Evolutionary conservation across 2,888 invertebrate species (phyloP).

Genomic region (Yponomeuta sedellus): DNA sequence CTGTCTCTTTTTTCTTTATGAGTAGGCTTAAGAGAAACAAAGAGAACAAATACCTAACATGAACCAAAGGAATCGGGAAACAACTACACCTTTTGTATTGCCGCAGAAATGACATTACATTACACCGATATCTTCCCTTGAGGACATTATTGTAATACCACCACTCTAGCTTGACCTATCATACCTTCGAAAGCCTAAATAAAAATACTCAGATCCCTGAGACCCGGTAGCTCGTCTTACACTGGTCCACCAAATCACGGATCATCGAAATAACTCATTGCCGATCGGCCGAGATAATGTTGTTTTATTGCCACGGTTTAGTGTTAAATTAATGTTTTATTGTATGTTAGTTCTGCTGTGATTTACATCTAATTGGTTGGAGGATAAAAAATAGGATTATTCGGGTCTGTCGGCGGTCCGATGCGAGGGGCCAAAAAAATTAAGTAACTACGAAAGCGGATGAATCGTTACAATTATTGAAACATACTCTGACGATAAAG

Average conservation of each 20-base stretch:
- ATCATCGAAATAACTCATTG: constrained; percentile 12
- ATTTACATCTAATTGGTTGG: constrained; percentile 30
- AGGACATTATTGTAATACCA: background rate
- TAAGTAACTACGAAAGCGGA: background rate
- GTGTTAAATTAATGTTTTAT: constrained; percentile 36
- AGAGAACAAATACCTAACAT: background rate
- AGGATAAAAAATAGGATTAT: background rate
- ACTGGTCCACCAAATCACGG: background rate
- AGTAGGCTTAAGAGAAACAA: background rate
- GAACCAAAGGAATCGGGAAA: background rate
- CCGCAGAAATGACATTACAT: background rate
- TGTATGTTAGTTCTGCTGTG: constrained; percentile 25
- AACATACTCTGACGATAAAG: too few relatives aligned
- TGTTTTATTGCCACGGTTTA: constrained; percentile 42
- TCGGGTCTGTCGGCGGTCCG: background rate
- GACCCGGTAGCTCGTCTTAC: background rate
- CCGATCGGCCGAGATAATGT: constrained; percentile 28
- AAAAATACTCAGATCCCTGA: background rate
- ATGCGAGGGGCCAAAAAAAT: background rate
- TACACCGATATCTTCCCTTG: background rate
- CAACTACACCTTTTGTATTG: background rate
- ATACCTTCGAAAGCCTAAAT: background rate
- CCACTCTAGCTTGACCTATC: background rate
- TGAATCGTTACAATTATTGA: background rate
- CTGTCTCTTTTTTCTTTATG: background rate